These are phyloP conservation scores for Erpobdella octoculata DNA, from an alignment of 2,888 invertebrate genomes.

Conservation along the genomic window DNA sequence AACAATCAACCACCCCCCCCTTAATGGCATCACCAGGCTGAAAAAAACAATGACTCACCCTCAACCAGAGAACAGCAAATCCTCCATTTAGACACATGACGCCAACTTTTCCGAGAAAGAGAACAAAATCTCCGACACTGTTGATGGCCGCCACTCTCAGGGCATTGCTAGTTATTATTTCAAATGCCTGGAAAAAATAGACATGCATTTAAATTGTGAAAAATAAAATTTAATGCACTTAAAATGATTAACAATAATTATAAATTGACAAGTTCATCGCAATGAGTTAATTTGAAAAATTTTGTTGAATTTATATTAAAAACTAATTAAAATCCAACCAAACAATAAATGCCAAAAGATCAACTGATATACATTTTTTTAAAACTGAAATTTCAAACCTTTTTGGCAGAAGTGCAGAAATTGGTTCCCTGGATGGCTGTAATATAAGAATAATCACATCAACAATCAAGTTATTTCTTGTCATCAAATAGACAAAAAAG, in stretches of 20 bases:
- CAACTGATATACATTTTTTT: background rate
- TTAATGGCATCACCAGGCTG: background rate
- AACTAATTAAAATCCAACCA: too few species aligned
- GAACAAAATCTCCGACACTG: conserved; percentile 81
- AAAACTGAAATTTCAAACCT: conserved; percentile 57
- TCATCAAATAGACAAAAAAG: background rate
- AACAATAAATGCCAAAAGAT: background rate
- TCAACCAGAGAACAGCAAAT: conserved; percentile 62
- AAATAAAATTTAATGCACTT: too few species aligned
- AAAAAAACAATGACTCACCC: conserved; percentile 41
- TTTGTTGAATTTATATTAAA: too few species aligned
- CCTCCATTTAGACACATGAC: conserved; percentile 59
- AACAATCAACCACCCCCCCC: background rate
- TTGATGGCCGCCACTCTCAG: conserved; percentile 84
- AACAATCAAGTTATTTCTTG: background rate
- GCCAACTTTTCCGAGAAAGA: conserved; percentile 73
- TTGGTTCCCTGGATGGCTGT: conserved; percentile 74
- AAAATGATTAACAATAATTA: too few species aligned
- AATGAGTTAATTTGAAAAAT: too few species aligned
- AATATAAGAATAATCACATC: background rate
- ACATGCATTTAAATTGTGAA: too few species aligned
- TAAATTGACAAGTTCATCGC: background rate
- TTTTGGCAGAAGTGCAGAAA: conserved; percentile 81
- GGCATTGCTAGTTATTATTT: conserved; percentile 61
- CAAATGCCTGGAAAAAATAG: conserved; percentile 65